phyloP scores from a whole-genome alignment of 30 jellyfish, hydroid and myxozoan genomes.

The Catostylus mosaicus region DNA sequence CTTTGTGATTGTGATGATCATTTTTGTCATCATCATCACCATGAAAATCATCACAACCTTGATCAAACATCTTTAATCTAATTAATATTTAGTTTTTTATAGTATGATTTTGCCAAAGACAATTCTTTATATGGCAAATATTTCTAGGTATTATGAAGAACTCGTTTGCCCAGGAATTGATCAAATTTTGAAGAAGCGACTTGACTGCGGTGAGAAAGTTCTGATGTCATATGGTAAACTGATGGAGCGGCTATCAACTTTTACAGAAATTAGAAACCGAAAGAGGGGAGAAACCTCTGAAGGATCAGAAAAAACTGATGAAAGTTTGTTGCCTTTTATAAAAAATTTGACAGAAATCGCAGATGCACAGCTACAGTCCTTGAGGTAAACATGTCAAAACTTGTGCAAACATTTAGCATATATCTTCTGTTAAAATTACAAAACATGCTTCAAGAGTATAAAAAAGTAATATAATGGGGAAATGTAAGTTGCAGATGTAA shows the following conservation, averaged over 20 bases:
- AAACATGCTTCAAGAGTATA: too few species aligned
- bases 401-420: background rate
- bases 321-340: constrained; percentile 8
- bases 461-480: too few species aligned
- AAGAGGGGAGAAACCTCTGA: background rate
- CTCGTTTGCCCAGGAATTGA: constrained; percentile 41
- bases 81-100: too few species aligned
- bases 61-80: too few species aligned
- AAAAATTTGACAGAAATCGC: constrained; percentile 15
- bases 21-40: too few species aligned
- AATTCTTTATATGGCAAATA: background rate
- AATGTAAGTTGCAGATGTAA: too few species aligned
- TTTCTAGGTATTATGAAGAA: constrained; percentile 73
- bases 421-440: too few species aligned
- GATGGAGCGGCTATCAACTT: constrained; percentile 54
- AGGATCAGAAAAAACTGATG: background rate
- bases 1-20: too few species aligned
- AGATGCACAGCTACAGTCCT: constrained; percentile 10
- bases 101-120: background rate
- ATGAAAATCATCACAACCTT: too few species aligned
- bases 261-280: background rate
- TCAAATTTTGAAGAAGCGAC: constrained; percentile 17
- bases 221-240: constrained; percentile 61
- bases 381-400: constrained; percentile 1
- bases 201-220: constrained; percentile 37